Evolutionary conservation across 2,888 invertebrate species (phyloP), one percentile per base, ranked within the genome.

Genomic region (Melanotus villosus): DNA sequence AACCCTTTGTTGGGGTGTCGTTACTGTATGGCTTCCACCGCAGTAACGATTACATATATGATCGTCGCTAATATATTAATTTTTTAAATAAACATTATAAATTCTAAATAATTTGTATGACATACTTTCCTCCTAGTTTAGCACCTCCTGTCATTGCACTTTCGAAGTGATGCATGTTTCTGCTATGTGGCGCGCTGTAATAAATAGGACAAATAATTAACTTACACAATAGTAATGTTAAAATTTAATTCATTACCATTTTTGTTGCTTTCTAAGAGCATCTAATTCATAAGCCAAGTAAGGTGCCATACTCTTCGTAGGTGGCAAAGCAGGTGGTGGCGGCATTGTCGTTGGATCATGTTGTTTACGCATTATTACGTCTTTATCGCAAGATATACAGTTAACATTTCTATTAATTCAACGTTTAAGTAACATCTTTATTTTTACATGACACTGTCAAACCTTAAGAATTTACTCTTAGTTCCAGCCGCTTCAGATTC

Each of bases 351-450:
- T 78, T 0, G 86, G 78, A 19, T 85, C 81, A 36, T 89, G 86
- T 12, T 90, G 87, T 80, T 87, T 89, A 18, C 85, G 84, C 93
- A 94, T 93, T 2, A 92, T 88, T 0, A 90, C 93, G 21, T 90
- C 88, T 32, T 91, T 91, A 76, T 93, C 92, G 78, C 94, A 94
- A 0, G 93, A 92, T 77, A 94, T 88, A 79, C 93, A 94, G 74
- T 92, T 90, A 12, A 93, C 88, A 74, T 93, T 90, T 76, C 91
- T 92, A 68, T 57, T 77, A 23, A 36, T 14, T 6, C n/a, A 56
- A 2, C 1, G 1, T 19, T 23, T 19, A 34, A 18, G 18, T 32
- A n/a, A n/a, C n/a, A n/a, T 3, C 26, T 26, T 3, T 9, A 18
- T 7, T n/a, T n/a, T n/a, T n/a, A n/a, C 47, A 50, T 2, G 1